Base-by-base conservation (phyloP, 2,113 vertebrate genomes). In the Phoenicopterus ruber region DNA sequence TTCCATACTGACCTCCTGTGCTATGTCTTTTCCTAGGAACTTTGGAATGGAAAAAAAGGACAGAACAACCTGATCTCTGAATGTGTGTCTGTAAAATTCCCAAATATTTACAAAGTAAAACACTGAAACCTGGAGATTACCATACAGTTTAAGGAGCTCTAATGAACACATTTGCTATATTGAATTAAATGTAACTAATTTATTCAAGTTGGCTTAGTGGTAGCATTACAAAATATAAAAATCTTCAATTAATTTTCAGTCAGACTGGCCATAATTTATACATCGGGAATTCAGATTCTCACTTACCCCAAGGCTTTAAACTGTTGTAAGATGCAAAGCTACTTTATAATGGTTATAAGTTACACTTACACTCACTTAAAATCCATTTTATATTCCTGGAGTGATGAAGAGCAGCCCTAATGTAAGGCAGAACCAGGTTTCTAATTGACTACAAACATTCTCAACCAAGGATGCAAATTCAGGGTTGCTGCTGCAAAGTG, bases 21-120 rank as follows among this genome's bases (percentile, higher is more conserved):
- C 78, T 80, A 21, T 62, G 70, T 44, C 52, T 93, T 93, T 85
- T 91, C 77, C 82, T 63, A 91, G 57, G 71, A 94, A 91, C 36
- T 62, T 40, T 32, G 65, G 69, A 82, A 86, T 74, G 67, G 69
- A 59, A 67, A 85, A 57, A 87, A 85, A 90, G 80, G 81, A 85
- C 40, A 66, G 72, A 94, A 86, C 58, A 80, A 65, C 40, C 55
- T 80, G 61, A 91, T 94, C 72, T 93, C 66, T 82, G 59, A 86
- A 66, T 77, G 44, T 8, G 18, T 49, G 50, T 77, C 86, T 70
- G 47, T 82, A 91, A 93, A 95, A 93, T 58, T 93, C 86, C 66
- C 50, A 87, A 81, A 58, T 88, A 79, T 90, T 97, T 94, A 90
- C 88, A 80, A 94, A 93, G 72, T 47, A 82, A 91, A 94, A 36